Evolutionary conservation across 2,797 vertebrate species (phyloP), one percentile per base, ranked within the genome.

Genomic region (Etheostoma nigrum): DNA sequence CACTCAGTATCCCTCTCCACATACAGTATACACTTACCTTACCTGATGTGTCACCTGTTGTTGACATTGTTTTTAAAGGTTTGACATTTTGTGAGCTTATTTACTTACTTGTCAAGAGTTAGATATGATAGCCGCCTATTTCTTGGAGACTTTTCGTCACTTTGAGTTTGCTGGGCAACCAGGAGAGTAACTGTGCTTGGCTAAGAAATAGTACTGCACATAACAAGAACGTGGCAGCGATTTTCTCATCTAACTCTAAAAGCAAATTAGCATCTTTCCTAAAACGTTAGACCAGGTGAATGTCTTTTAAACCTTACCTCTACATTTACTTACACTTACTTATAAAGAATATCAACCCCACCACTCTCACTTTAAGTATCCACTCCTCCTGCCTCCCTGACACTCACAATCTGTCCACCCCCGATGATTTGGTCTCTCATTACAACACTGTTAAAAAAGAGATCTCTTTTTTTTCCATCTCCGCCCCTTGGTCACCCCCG

Each of bases 81-180:
- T 47, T 44, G 52, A 58, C 21, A n/a, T 45, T 48, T 64, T 54
- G 6, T 42, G 44, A 72, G 11, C 60, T 65, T 65, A 66, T 60
- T 69, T 70, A 19, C 14, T 36, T 15, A 71, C 11, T 66, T 52
- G 47, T 47, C 40, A 23, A 64, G 25, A 61, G 57, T 71, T 49
- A 14, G 55, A 51, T 36, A 48, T 21, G 27, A 62, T 47, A 19
- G 57, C 19, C 5, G 8, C 13, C 30, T 30, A 8, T 48, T 48
- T 63, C 45, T 25, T n/a, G 23, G 44, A 30, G 61, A 33, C 25
- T 48, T 30, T 2, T 49, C 1, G 23, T 48, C 45, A 48, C 61
- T 48, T 49, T 62, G 40, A 61, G 14, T 40, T 42, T 61, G 14
- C 21, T 40, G 44, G 36, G 58, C 36, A 10, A 44, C 58, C 59